A percentile compares a stretch with the other conserved stretches of the same genome.
Evolutionary conservation across 2,888 invertebrate species (phyloP).

Genomic region (Acrobasis consociella): DNA sequence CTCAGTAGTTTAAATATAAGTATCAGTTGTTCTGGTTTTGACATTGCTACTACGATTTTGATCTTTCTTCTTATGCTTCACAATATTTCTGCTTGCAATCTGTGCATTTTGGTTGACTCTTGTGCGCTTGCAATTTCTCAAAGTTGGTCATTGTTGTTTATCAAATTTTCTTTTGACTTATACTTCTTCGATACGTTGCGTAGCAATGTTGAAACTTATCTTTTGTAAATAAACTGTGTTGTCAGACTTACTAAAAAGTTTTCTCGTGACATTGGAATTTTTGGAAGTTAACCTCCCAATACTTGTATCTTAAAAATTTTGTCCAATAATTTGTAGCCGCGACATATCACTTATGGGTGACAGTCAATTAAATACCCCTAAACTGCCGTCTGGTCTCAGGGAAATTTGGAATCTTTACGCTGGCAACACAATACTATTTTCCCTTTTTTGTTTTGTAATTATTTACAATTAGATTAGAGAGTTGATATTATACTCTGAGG

Average conservation of each 20-base stretch:
- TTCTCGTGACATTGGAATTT: constrained; percentile 31
- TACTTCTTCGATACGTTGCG: constrained; percentile 41
- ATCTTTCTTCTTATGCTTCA: constrained; percentile 37
- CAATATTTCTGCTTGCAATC: constrained; percentile 36
- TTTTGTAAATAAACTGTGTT: constrained; percentile 64
- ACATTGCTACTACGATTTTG: constrained; percentile 70
- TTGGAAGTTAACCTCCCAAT: constrained; percentile 25
- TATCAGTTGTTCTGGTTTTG: constrained; percentile 65
- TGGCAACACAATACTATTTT: constrained; percentile 56
- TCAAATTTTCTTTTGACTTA: constrained; percentile 35
- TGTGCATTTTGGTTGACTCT: constrained; percentile 39
- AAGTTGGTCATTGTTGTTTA: constrained; percentile 61
- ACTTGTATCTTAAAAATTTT: constrained; percentile 13
- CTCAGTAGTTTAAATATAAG: constrained; percentile 69
- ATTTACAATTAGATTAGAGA: constrained; percentile 61
- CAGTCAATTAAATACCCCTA: constrained; percentile 68
- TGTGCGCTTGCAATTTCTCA: constrained; percentile 62
- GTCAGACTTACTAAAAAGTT: constrained; percentile 52
- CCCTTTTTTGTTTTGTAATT: constrained; percentile 56
- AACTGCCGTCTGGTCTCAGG: constrained; percentile 48
- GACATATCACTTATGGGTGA: constrained; percentile 72
- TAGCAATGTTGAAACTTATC: constrained; percentile 78
- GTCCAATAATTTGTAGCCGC: constrained; percentile 42
- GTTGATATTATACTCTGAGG: constrained; percentile 61
- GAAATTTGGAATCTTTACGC: constrained; percentile 40